Evolutionary conservation across 2,888 invertebrate genomes (phyloP).

Genomic region (Rhamphomyia laevipes): DNA sequence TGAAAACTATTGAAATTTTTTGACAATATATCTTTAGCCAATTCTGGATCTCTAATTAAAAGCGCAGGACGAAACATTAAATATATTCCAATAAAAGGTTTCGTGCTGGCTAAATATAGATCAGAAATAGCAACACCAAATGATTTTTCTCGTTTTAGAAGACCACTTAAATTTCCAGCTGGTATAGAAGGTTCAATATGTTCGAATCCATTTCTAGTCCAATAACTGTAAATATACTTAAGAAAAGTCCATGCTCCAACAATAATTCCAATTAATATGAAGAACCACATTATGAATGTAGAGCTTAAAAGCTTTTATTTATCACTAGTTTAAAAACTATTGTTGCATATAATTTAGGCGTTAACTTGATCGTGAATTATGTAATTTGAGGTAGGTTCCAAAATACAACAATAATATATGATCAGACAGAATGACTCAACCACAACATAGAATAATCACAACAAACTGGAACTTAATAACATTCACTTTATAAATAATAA

Average conservation of each 20-base stretch:
- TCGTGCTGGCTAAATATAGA: constrained; percentile 37
- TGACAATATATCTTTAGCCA: constrained; percentile 47
- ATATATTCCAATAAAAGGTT: constrained; percentile 43
- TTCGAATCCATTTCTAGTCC: constrained; percentile 45
- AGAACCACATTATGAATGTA: too few relatives aligned
- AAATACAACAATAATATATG: too few relatives aligned
- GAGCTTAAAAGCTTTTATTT: too few relatives aligned
- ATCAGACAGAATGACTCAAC: too few relatives aligned
- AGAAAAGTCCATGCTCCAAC: neutral
- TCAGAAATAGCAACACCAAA: constrained; percentile 50
- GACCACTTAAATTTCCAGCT: constrained; percentile 48
- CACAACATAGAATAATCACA: too few relatives aligned
- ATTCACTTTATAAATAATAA: too few relatives aligned
- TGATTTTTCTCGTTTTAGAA: constrained; percentile 43
- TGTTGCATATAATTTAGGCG: too few relatives aligned
- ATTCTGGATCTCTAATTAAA: constrained; percentile 47
- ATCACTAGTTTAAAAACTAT: too few relatives aligned
- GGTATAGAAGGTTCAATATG: constrained; percentile 47
- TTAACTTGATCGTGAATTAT: too few relatives aligned
- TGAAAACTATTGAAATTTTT: constrained; percentile 53
- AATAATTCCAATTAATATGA: too few relatives aligned
- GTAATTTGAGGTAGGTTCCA: too few relatives aligned
- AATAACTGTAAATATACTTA: constrained; percentile 33
- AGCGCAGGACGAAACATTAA: constrained; percentile 48
- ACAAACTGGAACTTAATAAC: too few relatives aligned